Conservation (phyloP, 92 coral and sea anemone species). For the Hydrozoanthus gracilis region DNA sequence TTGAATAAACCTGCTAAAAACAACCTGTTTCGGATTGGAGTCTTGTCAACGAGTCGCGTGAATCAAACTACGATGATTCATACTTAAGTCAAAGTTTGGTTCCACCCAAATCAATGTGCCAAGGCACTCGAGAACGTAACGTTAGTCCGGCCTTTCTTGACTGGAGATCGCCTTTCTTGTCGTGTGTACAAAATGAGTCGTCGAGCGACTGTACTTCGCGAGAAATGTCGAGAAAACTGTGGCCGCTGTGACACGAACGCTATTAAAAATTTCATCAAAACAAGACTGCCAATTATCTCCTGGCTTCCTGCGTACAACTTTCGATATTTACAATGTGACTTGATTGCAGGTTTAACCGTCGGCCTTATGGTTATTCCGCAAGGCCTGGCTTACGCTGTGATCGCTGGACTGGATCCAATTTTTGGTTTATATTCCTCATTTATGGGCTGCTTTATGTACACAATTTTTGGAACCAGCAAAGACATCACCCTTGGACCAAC, state of each 20-base stretch:
- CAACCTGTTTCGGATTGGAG: conserved; percentile 45
- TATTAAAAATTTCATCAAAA: conserved; percentile 53
- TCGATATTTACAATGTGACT: conserved; percentile 78
- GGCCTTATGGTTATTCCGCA: conserved; percentile 99
- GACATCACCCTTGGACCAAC: conserved; percentile 97
- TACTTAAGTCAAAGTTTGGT: conserved; percentile 34
- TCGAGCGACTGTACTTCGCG: conserved; percentile 53
- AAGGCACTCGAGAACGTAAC: conserved; percentile 1
- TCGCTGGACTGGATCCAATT: conserved; percentile 94
- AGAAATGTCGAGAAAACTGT: conserved; percentile 76
- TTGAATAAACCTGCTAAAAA: conserved; percentile 23
- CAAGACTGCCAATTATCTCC: conserved; percentile 78
- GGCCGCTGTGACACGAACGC: conserved; percentile 40
- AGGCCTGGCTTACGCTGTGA: conserved; percentile 93
- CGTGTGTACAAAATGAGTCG: conserved; percentile 5
- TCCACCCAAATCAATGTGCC: conserved; percentile 47
- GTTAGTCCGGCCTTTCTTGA: background rate
- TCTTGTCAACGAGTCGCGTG: conserved; percentile 46
- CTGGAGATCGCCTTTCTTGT: background rate
- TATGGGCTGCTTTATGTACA: conserved; percentile 92
- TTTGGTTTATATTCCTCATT: conserved; percentile 97
- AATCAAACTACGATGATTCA: conserved; percentile 42
- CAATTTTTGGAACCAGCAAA: conserved; percentile 95
- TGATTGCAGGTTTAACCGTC: conserved; percentile 95
- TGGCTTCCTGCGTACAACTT: conserved; percentile 90